Evolutionary conservation across 1,140 invertebrate species (phyloP).

Genomic region (Liolophura sinensis): DNA sequence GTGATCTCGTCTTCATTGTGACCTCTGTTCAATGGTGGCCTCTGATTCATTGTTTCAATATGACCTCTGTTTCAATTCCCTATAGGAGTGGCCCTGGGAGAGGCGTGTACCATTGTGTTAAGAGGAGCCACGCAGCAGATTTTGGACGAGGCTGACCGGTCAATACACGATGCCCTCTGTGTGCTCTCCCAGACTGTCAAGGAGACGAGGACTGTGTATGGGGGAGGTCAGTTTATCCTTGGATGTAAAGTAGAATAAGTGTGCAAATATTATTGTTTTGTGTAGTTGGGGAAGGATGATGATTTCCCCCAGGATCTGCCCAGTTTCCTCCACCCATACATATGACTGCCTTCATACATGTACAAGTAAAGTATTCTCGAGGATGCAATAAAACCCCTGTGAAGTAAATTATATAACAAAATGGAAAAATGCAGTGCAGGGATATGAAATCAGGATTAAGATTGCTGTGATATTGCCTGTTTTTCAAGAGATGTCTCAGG

Average conservation of each 20-base stretch:
- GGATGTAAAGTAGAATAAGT: not conserved
- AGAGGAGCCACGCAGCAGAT: constrained; percentile 99
- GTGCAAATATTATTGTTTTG: not conserved
- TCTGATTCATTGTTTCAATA: not conserved
- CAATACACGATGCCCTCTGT: constrained; percentile 97
- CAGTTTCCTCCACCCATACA: not conserved
- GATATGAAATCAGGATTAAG: too few relatives aligned
- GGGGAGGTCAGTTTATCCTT: constrained; percentile 71
- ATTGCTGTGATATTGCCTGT: too few relatives aligned
- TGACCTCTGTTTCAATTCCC: not conserved
- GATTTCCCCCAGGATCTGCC: not conserved
- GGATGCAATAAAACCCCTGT: too few relatives aligned
- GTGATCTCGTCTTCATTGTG: not conserved
- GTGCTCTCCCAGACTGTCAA: constrained; percentile 94
- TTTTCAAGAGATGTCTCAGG: too few relatives aligned
- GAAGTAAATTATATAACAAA: too few relatives aligned
- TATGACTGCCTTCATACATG: not conserved
- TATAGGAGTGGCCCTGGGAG: constrained; percentile 81
- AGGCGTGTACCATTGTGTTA: constrained; percentile 96
- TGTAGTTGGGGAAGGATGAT: not conserved
- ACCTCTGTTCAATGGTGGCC: not conserved
- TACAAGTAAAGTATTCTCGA: too few relatives aligned
- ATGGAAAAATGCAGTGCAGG: too few relatives aligned
- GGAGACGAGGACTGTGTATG: constrained; percentile 88
- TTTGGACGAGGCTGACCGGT: constrained; percentile 97